phyloP scores from a whole-genome alignment of 2,888 invertebrate species.

The Diaprepes abbreviatus region DNA sequence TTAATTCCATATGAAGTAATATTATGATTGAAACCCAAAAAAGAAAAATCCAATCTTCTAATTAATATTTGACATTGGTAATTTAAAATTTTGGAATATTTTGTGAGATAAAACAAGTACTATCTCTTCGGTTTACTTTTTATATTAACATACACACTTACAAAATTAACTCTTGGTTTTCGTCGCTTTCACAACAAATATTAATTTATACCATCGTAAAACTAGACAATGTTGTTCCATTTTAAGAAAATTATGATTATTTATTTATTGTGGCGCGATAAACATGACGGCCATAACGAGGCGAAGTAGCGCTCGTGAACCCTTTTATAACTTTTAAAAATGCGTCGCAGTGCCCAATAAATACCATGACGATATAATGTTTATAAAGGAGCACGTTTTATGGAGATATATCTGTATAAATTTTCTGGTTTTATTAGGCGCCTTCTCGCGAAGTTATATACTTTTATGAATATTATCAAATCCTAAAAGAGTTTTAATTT shows the following conservation, averaged over 20 bases:
- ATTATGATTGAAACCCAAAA: too few relatives aligned
- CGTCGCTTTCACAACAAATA: constrained; percentile 12
- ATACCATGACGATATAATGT: constrained; percentile 40
- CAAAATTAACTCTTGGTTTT: too few relatives aligned
- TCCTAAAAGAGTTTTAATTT: constrained; percentile 6
- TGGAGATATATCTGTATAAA: constrained; percentile 37
- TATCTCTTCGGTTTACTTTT: too few relatives aligned
- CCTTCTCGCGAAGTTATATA: neutral
- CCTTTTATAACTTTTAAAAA: constrained; percentile 39
- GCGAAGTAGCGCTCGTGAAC: constrained; percentile 30
- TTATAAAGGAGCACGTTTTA: constrained; percentile 40
- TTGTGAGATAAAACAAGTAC: too few relatives aligned
- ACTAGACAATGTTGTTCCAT: constrained; percentile 5
- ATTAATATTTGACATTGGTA: too few relatives aligned
- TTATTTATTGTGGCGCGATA: constrained; percentile 23
- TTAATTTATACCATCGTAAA: constrained; percentile 25
- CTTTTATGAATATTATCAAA: constrained; percentile 19
- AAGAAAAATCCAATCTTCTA: too few relatives aligned
- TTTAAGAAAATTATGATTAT: constrained; percentile 21
- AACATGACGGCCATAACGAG: constrained; percentile 31
- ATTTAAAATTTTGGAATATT: too few relatives aligned
- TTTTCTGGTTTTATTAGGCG: constrained; percentile 34
- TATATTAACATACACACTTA: too few relatives aligned
- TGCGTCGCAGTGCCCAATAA: constrained; percentile 37
- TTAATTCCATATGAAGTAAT: too few relatives aligned